Base-by-base conservation (phyloP, 2,113 vertebrate species). In the Todiramphus chloris region DNA sequence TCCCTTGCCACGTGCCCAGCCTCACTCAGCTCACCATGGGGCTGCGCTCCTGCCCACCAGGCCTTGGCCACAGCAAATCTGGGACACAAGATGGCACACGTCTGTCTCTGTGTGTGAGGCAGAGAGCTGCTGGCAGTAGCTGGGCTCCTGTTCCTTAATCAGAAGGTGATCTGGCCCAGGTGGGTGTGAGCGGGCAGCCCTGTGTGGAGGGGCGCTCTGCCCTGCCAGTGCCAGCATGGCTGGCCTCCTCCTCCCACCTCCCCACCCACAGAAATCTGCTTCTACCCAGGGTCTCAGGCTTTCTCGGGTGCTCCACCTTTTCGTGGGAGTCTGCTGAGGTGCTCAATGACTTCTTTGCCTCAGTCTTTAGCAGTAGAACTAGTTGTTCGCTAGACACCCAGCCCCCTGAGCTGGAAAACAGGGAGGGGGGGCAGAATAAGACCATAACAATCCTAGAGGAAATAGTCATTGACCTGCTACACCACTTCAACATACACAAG, bases 301-400 rank as follows among this genome's bases (percentile, higher is more conserved):
- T 1, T 13, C 16, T 28, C 28, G 39, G 30, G 17, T 0, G 0
- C n/a, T 67, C 9, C 37, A 5, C 1, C 15, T 17, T 31, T 5
- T 3, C 2, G 7, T 43, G 31, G 31, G 8, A 37, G 20, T 41
- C 1, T 0, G 8, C 14, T 46, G 44, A 46, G 17, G 17, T 46
- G 44, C 44, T 46, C 7, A 19, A 46, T 46, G 44, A 18, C 44
- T 46, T 46, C 18, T 46, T 46, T 46, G 44, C 44, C 44, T 46
- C 17, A 19, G 17, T 46, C 17, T 46, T 46, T 18, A 46, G 44
- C 44, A 46, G 17, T 19, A 46, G 17, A 46, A 46, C 44, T 19
- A 46, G 44, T 46, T 46, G 44, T 46, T 46, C 44, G 8, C 44
- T 46, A 46, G 44, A 19, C 44, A 46, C 7, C 44, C 44, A 46